Percentiles rank a stretch among this genome's conserved stretches.
These are phyloP conservation scores for Anoura caudifer DNA, from an alignment of 2,113 vertebrate genomes.

Conservation along the genomic window DNA sequence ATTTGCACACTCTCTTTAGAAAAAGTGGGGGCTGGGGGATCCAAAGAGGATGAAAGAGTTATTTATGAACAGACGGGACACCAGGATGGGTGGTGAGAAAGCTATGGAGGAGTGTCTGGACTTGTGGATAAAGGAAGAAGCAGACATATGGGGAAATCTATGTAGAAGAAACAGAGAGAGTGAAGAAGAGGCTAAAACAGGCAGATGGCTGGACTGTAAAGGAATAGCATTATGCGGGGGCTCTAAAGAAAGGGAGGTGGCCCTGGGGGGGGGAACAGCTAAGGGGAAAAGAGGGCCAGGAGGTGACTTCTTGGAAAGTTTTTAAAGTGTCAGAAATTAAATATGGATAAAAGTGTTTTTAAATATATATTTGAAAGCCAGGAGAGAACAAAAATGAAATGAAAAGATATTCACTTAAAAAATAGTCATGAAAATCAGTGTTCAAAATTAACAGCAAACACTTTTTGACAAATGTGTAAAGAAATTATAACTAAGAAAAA, in stretches of 20 bases:
- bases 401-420: not conserved
- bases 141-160: slow-evolving; percentile 75
- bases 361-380: slow-evolving; percentile 21
- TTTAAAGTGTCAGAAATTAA: slow-evolving; percentile 63
- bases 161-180: slow-evolving; percentile 72
- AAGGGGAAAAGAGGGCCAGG: slow-evolving; percentile 50
- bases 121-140: slow-evolving; percentile 65
- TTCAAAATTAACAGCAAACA: slow-evolving; percentile 40
- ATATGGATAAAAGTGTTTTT: slow-evolving; percentile 57
- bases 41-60: slow-evolving; percentile 58
- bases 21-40: slow-evolving; percentile 33
- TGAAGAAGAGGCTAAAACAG: slow-evolving; percentile 69
- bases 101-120: slow-evolving; percentile 65
- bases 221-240: slow-evolving; percentile 70
- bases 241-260: slow-evolving; percentile 55
- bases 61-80: slow-evolving; percentile 63
- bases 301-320: slow-evolving; percentile 66
- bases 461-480: slow-evolving; percentile 11
- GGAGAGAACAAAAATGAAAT: not conserved
- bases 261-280: not conserved
- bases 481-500: slow-evolving; percentile 49
- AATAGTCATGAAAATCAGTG: not conserved
- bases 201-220: slow-evolving; percentile 73
- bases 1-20: slow-evolving; percentile 64
- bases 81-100: slow-evolving; percentile 75